Base-by-base conservation (phyloP, 2,888 invertebrate genomes). In the Platypus cylindrus region DNA sequence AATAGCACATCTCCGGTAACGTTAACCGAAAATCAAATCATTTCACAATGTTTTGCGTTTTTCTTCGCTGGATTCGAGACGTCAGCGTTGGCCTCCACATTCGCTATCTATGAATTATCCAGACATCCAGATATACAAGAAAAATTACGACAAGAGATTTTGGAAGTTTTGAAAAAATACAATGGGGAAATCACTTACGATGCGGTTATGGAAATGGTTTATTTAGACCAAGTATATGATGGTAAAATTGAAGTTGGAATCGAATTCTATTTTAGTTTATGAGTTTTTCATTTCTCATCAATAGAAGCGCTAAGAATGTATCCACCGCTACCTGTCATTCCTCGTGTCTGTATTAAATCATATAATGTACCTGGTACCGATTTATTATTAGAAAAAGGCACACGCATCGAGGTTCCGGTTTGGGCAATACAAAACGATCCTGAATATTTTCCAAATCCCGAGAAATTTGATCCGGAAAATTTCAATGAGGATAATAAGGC, bases 401-500 rank as follows among this genome's bases (percentile, higher is more conserved):
- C 40, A 0, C 20, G 16, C n/a, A 34, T 51, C 1, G 12, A 38
- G 8, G 46, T 53, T 29, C 39, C 53, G 8, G 33, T 38, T 11
- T 31, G 41, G 15, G 50, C 43, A 3, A 40, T 54, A 2, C 54
- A 54, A 15, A 41, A 32, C 7, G 51, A 52, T 45, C 45, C 47
- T 5, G 48, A 49, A 15, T 43, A 46, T 37, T 51, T 46, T 33
- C 68, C 70, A 0, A 63, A 77, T 5, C 78, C 78, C 1, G 64
- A 70, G 1, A 62, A 61, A 17, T 76, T 75, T 40, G 65, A 68
- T 34, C 76, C 76, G 0, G 71, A 75, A 17, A 62, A 75, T 40
- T 76, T 75, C 53, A 53, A 62, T 1, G 58, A 62, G 3, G 66
- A 67, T 33, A 65, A 66, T 13, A 70, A 68, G 40, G 59, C 64